Evolutionary conservation across 2,113 vertebrate genomes (phyloP).

Genomic region (Cyanoderma ruficeps): DNA sequence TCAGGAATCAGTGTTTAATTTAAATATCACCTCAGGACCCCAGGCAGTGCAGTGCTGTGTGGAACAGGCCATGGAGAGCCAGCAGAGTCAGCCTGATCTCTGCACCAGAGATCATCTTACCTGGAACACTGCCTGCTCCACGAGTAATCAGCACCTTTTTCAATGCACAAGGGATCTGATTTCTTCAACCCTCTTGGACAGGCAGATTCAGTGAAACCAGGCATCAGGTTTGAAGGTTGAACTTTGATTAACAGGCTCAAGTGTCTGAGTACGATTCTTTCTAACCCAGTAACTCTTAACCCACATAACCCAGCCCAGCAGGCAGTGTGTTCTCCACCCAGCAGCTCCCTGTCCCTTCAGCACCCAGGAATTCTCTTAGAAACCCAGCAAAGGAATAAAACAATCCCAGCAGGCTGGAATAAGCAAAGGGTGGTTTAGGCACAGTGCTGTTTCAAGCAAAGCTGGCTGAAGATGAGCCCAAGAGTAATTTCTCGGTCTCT

Average conservation of each 20-base stretch:
- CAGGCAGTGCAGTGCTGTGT: background rate
- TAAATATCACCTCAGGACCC: background rate
- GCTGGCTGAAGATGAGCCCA: background rate
- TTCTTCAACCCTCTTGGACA: background rate
- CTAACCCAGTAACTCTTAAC: background rate
- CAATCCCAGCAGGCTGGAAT: background rate
- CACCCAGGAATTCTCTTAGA: background rate
- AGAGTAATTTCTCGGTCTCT: background rate
- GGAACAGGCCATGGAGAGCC: background rate
- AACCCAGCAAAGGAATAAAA: background rate
- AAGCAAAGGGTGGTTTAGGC: background rate
- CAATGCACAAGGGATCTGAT: background rate
- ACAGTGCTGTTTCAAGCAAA: fast-evolving
- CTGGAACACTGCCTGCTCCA: background rate
- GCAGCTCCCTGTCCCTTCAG: background rate
- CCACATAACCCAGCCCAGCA: background rate
- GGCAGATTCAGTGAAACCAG: background rate
- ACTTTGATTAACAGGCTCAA: conserved; percentile 39
- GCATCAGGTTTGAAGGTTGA: background rate
- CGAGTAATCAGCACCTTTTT: background rate
- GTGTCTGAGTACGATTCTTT: background rate
- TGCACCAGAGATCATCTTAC: background rate
- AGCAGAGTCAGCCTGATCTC: background rate
- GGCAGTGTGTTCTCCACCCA: background rate
- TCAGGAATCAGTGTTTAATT: background rate